Evolutionary conservation across 2,888 invertebrate species (phyloP).

Genomic region (Cryptocephalus primarius): DNA sequence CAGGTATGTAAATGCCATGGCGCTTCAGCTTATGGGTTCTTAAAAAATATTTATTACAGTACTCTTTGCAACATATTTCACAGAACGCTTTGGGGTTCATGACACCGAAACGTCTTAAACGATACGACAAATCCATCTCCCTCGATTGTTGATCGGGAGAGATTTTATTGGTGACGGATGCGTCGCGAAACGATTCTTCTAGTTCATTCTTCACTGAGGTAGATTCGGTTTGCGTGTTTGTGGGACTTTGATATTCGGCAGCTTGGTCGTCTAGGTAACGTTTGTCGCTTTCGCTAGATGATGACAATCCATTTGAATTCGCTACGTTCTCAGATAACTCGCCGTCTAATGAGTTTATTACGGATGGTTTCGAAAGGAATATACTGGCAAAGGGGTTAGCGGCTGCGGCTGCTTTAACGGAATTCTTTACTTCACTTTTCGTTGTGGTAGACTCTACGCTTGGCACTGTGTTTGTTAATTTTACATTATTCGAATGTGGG

Average conservation of each 20-base stretch:
- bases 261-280: constrained; percentile 22
- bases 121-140: constrained; percentile 65
- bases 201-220: constrained; percentile 32
- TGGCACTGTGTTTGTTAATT: constrained; percentile 31
- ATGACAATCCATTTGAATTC: constrained; percentile 23
- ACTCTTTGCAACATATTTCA: constrained; percentile 86
- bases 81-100: constrained; percentile 85
- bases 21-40: constrained; percentile 85
- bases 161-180: constrained; percentile 30
- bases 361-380: constrained; percentile 55
- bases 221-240: constrained; percentile 30
- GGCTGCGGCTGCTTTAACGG: constrained; percentile 12
- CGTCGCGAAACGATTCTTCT: constrained; percentile 27
- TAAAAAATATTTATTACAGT: constrained; percentile 87
- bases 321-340: constrained; percentile 23
- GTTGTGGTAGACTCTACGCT: constrained; percentile 25
- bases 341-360: constrained; percentile 20
- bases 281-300: constrained; percentile 27
- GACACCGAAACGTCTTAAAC: constrained; percentile 66
- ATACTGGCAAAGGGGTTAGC: constrained; percentile 50
- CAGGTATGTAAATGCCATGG: constrained; percentile 69
- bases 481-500: constrained; percentile 28
- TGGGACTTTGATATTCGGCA: constrained; percentile 32
- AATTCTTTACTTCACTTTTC: constrained; percentile 23
- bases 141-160: constrained; percentile 38